Conservation (phyloP, 2,888 invertebrate genomes). For the Lysandra coridon region DNA sequence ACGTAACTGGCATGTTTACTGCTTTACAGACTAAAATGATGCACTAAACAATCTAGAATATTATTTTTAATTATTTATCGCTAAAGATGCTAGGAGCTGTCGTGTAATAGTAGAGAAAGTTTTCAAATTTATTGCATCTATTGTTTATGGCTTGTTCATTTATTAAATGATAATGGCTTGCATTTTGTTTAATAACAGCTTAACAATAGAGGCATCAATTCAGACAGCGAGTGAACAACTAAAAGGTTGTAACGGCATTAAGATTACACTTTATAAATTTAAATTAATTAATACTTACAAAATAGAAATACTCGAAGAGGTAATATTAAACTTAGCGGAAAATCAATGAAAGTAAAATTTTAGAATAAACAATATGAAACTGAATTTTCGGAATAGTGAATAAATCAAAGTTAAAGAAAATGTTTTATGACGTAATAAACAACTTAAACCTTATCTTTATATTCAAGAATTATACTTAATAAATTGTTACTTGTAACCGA, state of each 20-base stretch:
- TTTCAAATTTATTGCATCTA: conserved; percentile 16
- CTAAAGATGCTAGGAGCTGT: conserved; percentile 9
- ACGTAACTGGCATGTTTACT: conserved; percentile 28
- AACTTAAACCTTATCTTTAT: conserved; percentile 6
- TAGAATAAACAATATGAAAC: background rate
- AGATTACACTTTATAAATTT: background rate
- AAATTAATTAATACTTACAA: background rate
- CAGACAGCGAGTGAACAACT: background rate
- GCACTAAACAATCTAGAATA: conserved; percentile 29
- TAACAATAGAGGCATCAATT: conserved; percentile 9
- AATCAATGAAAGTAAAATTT: background rate
- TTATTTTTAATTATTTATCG: conserved; percentile 25
- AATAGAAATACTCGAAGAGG: background rate
- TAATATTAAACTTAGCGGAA: background rate
- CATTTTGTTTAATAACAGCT: conserved; percentile 1
- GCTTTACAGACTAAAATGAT: conserved; percentile 23
- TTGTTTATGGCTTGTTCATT: background rate
- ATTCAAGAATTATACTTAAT: background rate
- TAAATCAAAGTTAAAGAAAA: background rate
- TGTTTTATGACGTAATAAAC: background rate
- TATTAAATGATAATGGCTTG: background rate
- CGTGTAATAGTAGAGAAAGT: conserved; percentile 10
- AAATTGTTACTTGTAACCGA: background rate
- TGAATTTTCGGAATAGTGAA: background rate
- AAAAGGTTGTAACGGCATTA: conserved; percentile 1